Evolutionary conservation across 2,113 vertebrate genomes (phyloP), one percentile per base, ranked within the genome.

Genomic region (Oryzias melastigma): DNA sequence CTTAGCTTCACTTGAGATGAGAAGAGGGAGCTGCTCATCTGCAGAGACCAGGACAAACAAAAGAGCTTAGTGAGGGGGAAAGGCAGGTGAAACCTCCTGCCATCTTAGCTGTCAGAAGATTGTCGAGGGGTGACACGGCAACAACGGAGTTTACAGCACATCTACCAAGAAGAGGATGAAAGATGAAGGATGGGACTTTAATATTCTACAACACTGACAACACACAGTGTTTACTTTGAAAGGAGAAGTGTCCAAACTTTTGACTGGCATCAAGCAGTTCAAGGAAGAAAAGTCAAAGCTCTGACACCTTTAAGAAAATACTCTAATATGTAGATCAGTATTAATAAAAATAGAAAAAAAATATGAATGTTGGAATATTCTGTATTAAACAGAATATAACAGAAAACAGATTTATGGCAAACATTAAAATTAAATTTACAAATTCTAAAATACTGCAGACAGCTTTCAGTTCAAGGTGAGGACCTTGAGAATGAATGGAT

Each of bases 1-100:
- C 78, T 90, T 87, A 88, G 88, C 88, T 87, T 88, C 81, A 75
- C 87, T 83, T 80, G 68, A 80, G 71, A 65, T 80, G 83, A 83
- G 77, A 83, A 80, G 14, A 72, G 72, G 84, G 46, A 46, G 35
- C 79, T 84, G 82, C 80, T 86, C 85, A 78, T 87, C 84, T 82
- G 75, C 67, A 78, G 77, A 86, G 85, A 83, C 78, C 69, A 78
- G 82, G 76, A 86, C 85, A 88, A 87, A 90, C 87, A 89, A 85
- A 85, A 87, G 80, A 83, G 82, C 81, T 87, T 87, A 83, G 83
- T 86, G 72, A 86, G 84, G 81, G 75, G 63, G 78, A 88, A 80
- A 78, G 66, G 71, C 81, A 86, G 87, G 82, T 79, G 85, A 85
- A 82, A 77, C 69, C 74, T 66, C 53, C 44, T 64, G 45, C 72